phyloP scores from a whole-genome alignment of 64 coral and sea anemone genomes.

The Stylophora pistillata region DNA sequence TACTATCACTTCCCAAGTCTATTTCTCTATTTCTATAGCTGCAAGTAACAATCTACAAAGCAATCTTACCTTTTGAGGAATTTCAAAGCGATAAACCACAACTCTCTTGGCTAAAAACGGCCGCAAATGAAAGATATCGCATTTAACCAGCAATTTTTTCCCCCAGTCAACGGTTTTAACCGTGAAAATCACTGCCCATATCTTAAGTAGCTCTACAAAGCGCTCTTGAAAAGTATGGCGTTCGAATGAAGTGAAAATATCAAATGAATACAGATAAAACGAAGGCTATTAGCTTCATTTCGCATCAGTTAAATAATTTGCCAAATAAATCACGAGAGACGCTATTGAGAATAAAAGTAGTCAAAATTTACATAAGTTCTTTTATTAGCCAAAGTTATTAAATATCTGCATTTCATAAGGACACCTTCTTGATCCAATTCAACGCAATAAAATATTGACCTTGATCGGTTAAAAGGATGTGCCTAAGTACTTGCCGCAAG shows the following conservation, averaged over 20 bases:
- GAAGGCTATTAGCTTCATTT: background rate
- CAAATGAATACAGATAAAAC: background rate
- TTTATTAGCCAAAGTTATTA: slow-evolving; percentile 42
- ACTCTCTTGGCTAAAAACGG: background rate
- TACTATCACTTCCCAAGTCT: background rate
- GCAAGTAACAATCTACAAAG: background rate
- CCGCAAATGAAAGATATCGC: background rate
- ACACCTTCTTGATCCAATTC: background rate
- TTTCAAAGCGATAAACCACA: background rate
- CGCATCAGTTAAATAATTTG: background rate
- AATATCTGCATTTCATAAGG: slow-evolving; percentile 44
- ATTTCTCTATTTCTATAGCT: background rate
- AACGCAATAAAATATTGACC: slow-evolving; percentile 29
- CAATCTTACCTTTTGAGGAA: background rate
- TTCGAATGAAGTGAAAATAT: background rate
- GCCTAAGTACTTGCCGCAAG: background rate
- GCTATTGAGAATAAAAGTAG: slow-evolving; percentile 2
- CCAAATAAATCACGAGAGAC: slow-evolving; percentile 2
- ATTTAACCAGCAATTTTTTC: background rate
- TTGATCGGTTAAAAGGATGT: background rate
- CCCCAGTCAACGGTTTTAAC: background rate
- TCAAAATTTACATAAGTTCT: slow-evolving; percentile 38
- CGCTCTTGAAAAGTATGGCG: background rate
- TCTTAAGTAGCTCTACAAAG: background rate
- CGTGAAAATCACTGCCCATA: background rate